Evolutionary conservation across 1,140 invertebrate species (phyloP).

Genomic region (Stenopsyche tienmushanensis): DNA sequence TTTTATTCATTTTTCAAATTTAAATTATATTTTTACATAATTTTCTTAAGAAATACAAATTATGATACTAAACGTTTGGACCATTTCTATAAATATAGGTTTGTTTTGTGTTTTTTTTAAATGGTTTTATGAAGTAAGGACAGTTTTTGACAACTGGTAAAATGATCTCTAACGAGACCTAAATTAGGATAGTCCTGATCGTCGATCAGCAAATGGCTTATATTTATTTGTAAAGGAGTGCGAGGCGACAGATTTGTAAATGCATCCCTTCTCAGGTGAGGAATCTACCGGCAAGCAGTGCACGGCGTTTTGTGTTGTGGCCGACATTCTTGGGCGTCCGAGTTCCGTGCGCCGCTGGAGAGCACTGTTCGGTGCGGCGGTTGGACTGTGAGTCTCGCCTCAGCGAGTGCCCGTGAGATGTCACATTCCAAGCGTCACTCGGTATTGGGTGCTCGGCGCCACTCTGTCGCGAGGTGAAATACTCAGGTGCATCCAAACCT

Average conservation of each 20-base stretch:
- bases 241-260: background rate
- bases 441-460: slow-evolving; percentile 50
- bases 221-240: background rate
- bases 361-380: too few species aligned
- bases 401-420: background rate
- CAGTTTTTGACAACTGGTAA: too few species aligned
- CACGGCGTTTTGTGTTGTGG: slow-evolving; percentile 2
- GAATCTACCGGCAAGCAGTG: slow-evolving; percentile 5
- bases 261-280: background rate
- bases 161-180: too few species aligned
- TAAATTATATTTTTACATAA: too few species aligned
- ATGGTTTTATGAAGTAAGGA: background rate
- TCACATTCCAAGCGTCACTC: slow-evolving; percentile 37
- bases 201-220: background rate
- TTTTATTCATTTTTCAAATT: too few species aligned
- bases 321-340: slow-evolving; percentile 26
- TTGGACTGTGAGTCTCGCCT: slow-evolving; percentile 6
- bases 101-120: too few species aligned
- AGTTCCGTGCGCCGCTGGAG: background rate
- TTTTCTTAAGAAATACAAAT: too few species aligned
- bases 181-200: background rate
- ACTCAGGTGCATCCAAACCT: slow-evolving; percentile 58
- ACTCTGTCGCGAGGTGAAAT: slow-evolving; percentile 55
- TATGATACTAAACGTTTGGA: too few species aligned
- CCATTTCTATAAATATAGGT: too few species aligned